Conservation (phyloP, 2,888 invertebrate genomes). For the Aporophyla nigra region DNA sequence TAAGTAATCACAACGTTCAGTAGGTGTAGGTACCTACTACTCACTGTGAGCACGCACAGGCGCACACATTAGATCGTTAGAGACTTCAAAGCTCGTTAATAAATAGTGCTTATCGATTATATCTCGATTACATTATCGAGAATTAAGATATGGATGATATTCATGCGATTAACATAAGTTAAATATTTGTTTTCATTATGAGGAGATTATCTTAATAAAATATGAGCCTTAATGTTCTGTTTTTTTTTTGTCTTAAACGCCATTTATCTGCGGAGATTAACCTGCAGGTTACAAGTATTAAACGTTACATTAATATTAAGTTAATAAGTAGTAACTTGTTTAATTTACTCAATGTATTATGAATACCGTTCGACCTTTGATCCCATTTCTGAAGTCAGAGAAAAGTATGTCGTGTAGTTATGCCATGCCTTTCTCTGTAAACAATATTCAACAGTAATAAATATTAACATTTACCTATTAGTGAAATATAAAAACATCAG, state of each 20-base stretch:
- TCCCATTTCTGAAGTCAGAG: neutral
- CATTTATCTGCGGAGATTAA: conserved; percentile 52
- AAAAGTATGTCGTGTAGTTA: neutral
- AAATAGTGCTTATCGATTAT: conserved; percentile 46
- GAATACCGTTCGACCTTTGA: conserved; percentile 11
- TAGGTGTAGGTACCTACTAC: neutral
- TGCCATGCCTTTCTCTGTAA: neutral
- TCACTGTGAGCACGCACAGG: conserved; percentile 12
- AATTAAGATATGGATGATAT: conserved; percentile 54
- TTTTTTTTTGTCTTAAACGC: conserved; percentile 53
- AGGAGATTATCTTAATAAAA: conserved; percentile 44
- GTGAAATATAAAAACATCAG: neutral
- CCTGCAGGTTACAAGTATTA: conserved; percentile 42
- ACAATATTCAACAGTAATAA: neutral
- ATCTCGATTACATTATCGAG: conserved; percentile 51
- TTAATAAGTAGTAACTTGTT: conserved; percentile 21
- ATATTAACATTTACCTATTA: neutral
- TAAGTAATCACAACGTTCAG: conserved; percentile 2
- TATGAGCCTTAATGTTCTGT: conserved; percentile 37
- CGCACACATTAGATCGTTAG: neutral
- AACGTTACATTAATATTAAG: conserved; percentile 36
- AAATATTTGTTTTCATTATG: conserved; percentile 55
- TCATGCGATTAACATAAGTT: conserved; percentile 55
- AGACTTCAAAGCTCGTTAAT: conserved; percentile 1
- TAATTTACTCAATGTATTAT: conserved; percentile 26